Base-by-base conservation (phyloP, 2,888 invertebrate species). In the Nomada goodeniana region DNA sequence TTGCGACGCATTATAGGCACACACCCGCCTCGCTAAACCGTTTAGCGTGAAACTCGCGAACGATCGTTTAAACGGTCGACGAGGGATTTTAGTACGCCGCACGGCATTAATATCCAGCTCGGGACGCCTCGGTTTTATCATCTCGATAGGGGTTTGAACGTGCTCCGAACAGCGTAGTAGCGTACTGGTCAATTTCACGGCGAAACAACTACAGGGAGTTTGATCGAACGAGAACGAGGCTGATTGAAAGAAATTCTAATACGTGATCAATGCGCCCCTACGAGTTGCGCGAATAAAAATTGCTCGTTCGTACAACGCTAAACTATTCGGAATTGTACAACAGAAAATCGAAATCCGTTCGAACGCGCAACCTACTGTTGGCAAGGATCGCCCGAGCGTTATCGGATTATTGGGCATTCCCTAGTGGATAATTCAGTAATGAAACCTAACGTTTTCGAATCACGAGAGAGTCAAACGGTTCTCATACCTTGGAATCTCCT, bases 1-100 rank as follows among this genome's bases (percentile, higher is more conserved):
- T 86, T 78, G 82, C 77, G 68, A 73, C 81, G 84, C 86, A 80
- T 84, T 86, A 86, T 77, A 74, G 63, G 61, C 70, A 50, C 60
- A 55, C 64, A 79, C 50, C 42, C 80, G 82, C 69, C 61, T 72
- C 78, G 74, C 73, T 88, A 87, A 88, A 88, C 83, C 78, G 77
- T 86, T 88, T 88, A 88, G 86, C 83, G 78, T 68, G 88, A 84
- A 88, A 88, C 86, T 88, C 72, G 76, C 67, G 76, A 85, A 76
- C 85, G 83, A 80, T 75, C 86, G 80, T 84, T 88, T 86, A 88
- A 88, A 86, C 83, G 71, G 78, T 69, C 84, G 81, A 75, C 78
- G 75, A 79, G 86, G 80, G 88, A 77, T 85, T 88, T 82, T 82
- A 84, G 85, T 70, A 85, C 85, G 88, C 71, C 81, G 74, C 81